Conservation (phyloP, 2,888 invertebrate species). For the Brachylomia viminalis region DNA sequence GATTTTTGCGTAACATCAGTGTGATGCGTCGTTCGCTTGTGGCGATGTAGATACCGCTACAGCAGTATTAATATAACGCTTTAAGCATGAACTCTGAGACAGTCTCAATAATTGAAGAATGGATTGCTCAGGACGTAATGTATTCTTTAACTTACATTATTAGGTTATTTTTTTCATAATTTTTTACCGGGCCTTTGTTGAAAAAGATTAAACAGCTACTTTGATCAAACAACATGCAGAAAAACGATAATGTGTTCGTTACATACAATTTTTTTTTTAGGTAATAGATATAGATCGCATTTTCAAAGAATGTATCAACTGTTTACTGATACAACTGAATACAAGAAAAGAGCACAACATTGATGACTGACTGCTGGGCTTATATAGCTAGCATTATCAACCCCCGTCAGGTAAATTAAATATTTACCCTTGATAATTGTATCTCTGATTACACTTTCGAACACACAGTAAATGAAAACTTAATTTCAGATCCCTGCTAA, state of each 20-base stretch:
- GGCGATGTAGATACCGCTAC: no score
- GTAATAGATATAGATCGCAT: constrained; percentile 8
- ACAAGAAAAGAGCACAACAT: background rate
- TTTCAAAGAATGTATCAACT: constrained; percentile 21
- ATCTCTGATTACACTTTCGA: background rate
- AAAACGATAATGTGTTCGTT: background rate
- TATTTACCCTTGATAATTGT: constrained; percentile 7
- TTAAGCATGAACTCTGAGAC: no score
- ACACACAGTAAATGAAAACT: constrained; percentile 2
- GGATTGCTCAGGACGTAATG: no score
- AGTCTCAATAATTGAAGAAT: no score
- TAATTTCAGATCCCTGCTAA: constrained; percentile 6
- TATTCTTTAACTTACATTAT: no score
- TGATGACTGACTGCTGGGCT: background rate
- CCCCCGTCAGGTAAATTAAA: constrained; percentile 9
- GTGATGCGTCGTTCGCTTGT: no score
- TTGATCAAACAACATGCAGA: background rate
- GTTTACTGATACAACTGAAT: background rate
- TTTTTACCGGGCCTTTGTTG: no score
- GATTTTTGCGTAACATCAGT: no score
- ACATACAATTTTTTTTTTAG: constrained; percentile 8
- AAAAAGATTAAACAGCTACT: no score
- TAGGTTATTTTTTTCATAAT: no score
- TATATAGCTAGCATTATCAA: constrained; percentile 10
- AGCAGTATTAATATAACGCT: no score